Evolutionary conservation across 2,113 vertebrate genomes (phyloP), one percentile per base, ranked within the genome.

Genomic region (Danionella cerebrum): DNA sequence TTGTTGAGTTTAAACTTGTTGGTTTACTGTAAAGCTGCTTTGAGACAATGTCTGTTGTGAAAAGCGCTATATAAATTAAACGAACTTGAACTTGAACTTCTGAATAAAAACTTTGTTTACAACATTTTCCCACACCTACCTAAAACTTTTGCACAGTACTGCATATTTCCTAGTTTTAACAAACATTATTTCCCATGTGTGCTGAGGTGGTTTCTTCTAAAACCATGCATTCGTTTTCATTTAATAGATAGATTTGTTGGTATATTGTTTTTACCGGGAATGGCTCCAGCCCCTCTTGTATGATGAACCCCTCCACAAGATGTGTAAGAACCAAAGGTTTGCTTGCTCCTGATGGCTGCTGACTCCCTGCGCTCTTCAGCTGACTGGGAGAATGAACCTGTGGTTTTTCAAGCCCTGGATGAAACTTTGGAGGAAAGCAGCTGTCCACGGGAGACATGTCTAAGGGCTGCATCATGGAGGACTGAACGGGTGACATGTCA

Each of bases 241-340:
- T 2, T 55, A 21, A 25, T 25, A 24, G 4, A 42, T 6, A 25
- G 45, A 19, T 27, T 6, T 38, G 59, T 59, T 51, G 75, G n/a
- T n/a, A n/a, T n/a, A n/a, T n/a, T n/a, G n/a, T n/a, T n/a, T 90
- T 83, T 89, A 98, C 96, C 82, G 96, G 96, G 83, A 98, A 98
- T 0, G 96, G 95, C 29, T 94, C 91, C 47, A 97, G 84, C 0
- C 96, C 96, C 70, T 98, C 96, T 85, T 98, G 95, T 82, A 98
- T 98, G 72, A 98, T 94, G 71, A 98, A 98, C 6, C 96, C 96
- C 78, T 98, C 96, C 19, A 98, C 97, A 71, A 98, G 93, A 31
- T 98, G 96, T 35, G 96, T 98, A 67, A 98, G 82, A 65, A 98
- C 42, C 16, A 75, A 35, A 1, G 64, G 57, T 41, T 78, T 80